These are phyloP conservation scores for Meleagris gallopavo DNA, from an alignment of 2,113 vertebrate genomes.

Conservation along the genomic window DNA sequence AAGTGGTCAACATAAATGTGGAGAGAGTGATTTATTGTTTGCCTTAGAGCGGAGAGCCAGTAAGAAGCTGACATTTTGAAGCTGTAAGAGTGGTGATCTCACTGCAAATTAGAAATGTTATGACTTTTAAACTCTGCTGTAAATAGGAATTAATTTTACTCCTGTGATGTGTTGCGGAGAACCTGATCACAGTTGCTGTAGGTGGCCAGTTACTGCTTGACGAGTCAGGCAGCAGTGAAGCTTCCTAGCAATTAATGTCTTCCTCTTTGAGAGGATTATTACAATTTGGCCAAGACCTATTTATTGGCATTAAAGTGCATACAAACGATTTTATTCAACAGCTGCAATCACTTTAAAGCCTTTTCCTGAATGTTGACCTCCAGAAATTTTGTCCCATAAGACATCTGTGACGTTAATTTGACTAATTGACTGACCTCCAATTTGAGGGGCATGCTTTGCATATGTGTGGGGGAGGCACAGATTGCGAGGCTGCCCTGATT, in stretches of 20 bases:
- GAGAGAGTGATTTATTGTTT: neutral
- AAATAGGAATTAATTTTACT: slow-evolving; percentile 29
- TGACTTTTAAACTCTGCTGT: slow-evolving; percentile 22
- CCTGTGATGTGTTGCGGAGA: neutral
- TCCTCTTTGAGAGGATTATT: slow-evolving; percentile 8
- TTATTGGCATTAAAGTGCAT: neutral
- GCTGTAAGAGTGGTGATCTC: neutral
- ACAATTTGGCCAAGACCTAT: slow-evolving; percentile 46
- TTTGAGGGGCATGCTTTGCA: neutral
- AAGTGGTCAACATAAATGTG: neutral
- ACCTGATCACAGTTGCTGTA: neutral
- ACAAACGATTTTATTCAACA: neutral
- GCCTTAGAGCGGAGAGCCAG: neutral
- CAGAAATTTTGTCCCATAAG: neutral
- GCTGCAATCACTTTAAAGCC: neutral
- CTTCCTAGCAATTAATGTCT: slow-evolving; percentile 2
- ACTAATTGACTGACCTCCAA: neutral
- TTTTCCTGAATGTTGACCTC: neutral
- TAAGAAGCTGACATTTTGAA: neutral
- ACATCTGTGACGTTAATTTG: neutral
- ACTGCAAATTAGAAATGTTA: slow-evolving; percentile 33
- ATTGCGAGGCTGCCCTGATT: neutral
- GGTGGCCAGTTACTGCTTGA: slow-evolving; percentile 34
- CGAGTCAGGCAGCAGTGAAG: neutral
- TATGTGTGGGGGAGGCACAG: no score